Evolutionary conservation across 2,797 vertebrate genomes (phyloP).

Genomic region (Sciaenops ocellatus): DNA sequence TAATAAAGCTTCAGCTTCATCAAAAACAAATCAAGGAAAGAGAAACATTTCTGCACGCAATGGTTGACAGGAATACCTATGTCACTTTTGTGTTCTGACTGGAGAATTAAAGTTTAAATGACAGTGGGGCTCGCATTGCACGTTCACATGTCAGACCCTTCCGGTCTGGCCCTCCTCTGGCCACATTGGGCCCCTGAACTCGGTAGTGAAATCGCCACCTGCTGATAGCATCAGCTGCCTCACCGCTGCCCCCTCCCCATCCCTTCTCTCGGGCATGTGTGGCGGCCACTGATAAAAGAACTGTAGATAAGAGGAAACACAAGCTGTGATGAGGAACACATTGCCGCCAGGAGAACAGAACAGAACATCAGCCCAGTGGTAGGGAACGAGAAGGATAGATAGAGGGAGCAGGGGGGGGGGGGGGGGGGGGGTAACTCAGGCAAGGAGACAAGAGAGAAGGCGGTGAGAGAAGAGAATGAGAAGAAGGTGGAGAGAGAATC

Average conservation of each 20-base stretch:
- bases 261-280: slow-evolving; percentile 73
- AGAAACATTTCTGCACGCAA: not conserved
- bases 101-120: slow-evolving; percentile 1
- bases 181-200: slow-evolving; percentile 70
- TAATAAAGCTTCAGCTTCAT: not conserved
- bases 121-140: slow-evolving; percentile 22
- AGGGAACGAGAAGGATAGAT: slow-evolving; percentile 32
- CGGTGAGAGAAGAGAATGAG: slow-evolving; percentile 15
- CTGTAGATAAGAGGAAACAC: slow-evolving; percentile 82
- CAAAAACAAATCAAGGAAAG: not conserved
- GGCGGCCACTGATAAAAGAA: slow-evolving; percentile 78
- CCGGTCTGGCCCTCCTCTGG: slow-evolving; percentile 55
- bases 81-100: not conserved
- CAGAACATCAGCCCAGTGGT: slow-evolving; percentile 59
- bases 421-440: not conserved
- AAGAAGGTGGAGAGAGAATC: slow-evolving; percentile 24
- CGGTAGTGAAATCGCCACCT: slow-evolving; percentile 80
- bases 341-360: slow-evolving; percentile 63
- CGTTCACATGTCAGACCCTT: slow-evolving; percentile 40
- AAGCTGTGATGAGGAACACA: slow-evolving; percentile 81
- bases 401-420: not conserved
- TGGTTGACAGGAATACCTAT: slow-evolving; percentile 1
- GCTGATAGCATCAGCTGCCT: slow-evolving; percentile 81
- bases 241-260: slow-evolving; percentile 27
- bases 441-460: not conserved